Evolutionary conservation across 1,140 invertebrate species (phyloP).

Genomic region (Aphidius ervi): DNA sequence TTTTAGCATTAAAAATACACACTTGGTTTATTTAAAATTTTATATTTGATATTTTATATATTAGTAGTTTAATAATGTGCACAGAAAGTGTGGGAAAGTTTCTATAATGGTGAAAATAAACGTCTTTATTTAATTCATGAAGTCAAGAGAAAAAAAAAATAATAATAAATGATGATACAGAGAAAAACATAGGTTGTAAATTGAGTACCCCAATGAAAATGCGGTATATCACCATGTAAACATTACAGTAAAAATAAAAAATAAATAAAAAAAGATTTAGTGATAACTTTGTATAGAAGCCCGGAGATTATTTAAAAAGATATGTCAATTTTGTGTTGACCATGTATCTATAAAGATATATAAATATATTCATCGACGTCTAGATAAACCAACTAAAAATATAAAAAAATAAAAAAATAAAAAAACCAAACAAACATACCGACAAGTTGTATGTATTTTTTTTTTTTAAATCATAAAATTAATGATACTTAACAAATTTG

Average conservation of each 20-base stretch:
- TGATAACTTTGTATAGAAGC: no score
- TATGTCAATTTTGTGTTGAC: constrained; percentile 14
- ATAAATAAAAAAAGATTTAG: no score
- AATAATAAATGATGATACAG: no score
- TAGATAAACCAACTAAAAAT: no score
- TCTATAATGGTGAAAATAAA: constrained; percentile 40
- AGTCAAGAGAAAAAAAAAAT: no score
- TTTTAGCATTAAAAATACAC: no score
- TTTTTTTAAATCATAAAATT: neutral
- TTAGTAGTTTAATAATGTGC: constrained; percentile 14
- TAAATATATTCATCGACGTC: neutral
- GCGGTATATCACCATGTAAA: no score
- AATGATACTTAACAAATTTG: constrained; percentile 26
- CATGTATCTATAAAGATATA: neutral
- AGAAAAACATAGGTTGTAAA: no score
- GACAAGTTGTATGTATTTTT: neutral
- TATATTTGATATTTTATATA: neutral
- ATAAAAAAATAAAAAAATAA: no score
- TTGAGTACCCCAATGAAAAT: no score
- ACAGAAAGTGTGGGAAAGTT: constrained; percentile 52
- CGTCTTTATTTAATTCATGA: constrained; percentile 33
- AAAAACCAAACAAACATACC: neutral
- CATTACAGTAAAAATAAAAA: no score
- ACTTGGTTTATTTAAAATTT: neutral
- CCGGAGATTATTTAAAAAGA: constrained; percentile 6